A percentile compares a stretch with the other conserved stretches of the same genome.
phyloP scores from a whole-genome alignment of 2,888 invertebrate genomes.

The Mimas tiliae region DNA sequence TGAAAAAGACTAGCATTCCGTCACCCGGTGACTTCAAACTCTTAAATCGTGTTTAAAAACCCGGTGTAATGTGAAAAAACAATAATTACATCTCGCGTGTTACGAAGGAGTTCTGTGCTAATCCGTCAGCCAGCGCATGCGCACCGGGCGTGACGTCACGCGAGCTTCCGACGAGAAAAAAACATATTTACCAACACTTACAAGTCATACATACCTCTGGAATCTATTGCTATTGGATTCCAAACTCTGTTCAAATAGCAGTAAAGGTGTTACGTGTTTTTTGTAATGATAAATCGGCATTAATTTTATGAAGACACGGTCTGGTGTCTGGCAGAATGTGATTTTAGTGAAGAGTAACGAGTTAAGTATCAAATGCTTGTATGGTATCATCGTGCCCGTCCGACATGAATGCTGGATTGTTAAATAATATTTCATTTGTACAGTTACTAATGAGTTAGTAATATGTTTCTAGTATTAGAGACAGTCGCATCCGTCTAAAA shows the following conservation, averaged over 20 bases:
- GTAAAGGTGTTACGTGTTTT: slow-evolving; percentile 31
- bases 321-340: slow-evolving; percentile 59
- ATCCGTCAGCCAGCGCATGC: slow-evolving; percentile 52
- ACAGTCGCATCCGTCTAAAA: too few relatives aligned
- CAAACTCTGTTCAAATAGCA: slow-evolving; percentile 34
- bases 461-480: slow-evolving; percentile 6
- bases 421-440: slow-evolving; percentile 24
- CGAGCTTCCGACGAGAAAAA: slow-evolving; percentile 62
- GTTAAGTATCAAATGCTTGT: slow-evolving; percentile 22
- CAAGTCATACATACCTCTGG: slow-evolving; percentile 32
- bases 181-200: slow-evolving; percentile 46
- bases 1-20: slow-evolving; percentile 20
- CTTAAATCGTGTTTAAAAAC: slow-evolving; percentile 23
- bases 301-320: slow-evolving; percentile 59
- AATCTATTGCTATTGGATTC: slow-evolving; percentile 35
- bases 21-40: slow-evolving; percentile 19
- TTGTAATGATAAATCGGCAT: slow-evolving; percentile 39
- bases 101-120: slow-evolving; percentile 57
- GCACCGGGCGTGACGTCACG: slow-evolving; percentile 63
- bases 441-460: slow-evolving; percentile 16
- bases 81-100: slow-evolving; percentile 56
- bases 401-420: slow-evolving; percentile 22
- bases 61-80: slow-evolving; percentile 43
- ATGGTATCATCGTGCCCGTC: slow-evolving; percentile 13
- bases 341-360: slow-evolving; percentile 43